Percentiles rank a stretch among this genome's conserved stretches.
Conservation (phyloP, 2,797 vertebrate genomes). For the Carapus acus region DNA sequence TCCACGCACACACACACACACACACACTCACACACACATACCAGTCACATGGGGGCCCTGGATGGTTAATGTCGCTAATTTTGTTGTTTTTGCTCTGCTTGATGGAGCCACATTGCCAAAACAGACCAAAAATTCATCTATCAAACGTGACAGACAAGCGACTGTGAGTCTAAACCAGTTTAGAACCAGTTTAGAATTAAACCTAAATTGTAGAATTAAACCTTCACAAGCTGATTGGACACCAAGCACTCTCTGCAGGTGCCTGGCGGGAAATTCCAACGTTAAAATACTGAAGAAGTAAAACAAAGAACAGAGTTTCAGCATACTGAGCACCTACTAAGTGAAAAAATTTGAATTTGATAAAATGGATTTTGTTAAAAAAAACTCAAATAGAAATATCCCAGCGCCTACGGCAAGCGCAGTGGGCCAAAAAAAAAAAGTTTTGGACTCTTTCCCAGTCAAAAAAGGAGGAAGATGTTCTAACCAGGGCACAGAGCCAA, state of each 20-base stretch:
- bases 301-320: no score
- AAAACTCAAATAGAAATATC: constrained; percentile 1
- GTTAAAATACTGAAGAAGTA: no score
- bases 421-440: constrained; percentile 20
- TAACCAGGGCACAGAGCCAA: constrained; percentile 20
- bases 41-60: constrained; percentile 28
- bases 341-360: no score
- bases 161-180: constrained; percentile 18
- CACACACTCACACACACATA: constrained; percentile 20
- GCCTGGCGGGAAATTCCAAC: no score
- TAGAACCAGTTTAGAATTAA: no score
- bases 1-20: no score
- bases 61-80: constrained; percentile 13
- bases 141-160: constrained; percentile 15
- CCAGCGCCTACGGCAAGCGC: constrained; percentile 4
- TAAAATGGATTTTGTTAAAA: no score
- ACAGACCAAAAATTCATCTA: constrained; percentile 22
- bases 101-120: constrained; percentile 20
- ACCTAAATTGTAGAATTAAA: no score
- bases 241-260: no score
- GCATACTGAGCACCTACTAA: no score
- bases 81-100: neutral
- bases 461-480: constrained; percentile 10
- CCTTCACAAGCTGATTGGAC: no score
- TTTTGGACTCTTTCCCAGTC: constrained; percentile 28